phyloP scores from a whole-genome alignment of 2,797 vertebrate species.

The Aulostomus chinensis region DNA sequence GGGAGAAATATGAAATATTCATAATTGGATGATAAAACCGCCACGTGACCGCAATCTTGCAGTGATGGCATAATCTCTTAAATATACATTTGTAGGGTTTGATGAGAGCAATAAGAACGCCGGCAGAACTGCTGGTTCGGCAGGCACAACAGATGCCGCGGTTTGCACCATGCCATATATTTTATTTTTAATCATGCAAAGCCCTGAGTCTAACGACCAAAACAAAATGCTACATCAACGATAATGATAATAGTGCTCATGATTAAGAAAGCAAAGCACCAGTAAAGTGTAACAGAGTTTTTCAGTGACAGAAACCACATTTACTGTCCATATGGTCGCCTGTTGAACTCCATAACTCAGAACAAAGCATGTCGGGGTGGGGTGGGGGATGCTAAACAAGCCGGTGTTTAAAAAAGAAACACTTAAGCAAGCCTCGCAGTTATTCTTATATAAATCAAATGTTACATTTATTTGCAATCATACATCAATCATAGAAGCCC shows the following conservation, averaged over 20 bases:
- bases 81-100: slow-evolving; percentile 69
- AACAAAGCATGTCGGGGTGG: slow-evolving; percentile 54
- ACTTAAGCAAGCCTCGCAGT: slow-evolving; percentile 8
- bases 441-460: slow-evolving; percentile 22
- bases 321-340: slow-evolving; percentile 77
- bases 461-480: slow-evolving; percentile 16
- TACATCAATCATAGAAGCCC: slow-evolving; percentile 20
- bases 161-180: slow-evolving; percentile 68
- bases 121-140: slow-evolving; percentile 63
- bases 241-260: slow-evolving; percentile 76
- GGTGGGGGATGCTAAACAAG: slow-evolving; percentile 32
- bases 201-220: slow-evolving; percentile 74
- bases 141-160: slow-evolving; percentile 67
- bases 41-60: slow-evolving; percentile 46
- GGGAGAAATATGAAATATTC: slow-evolving; percentile 59
- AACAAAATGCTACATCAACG: slow-evolving; percentile 78
- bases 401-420: no score
- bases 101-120: slow-evolving; percentile 68
- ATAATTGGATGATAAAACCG: slow-evolving; percentile 54
- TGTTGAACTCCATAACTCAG: slow-evolving; percentile 75
- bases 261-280: slow-evolving; percentile 78
- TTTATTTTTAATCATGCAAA: slow-evolving; percentile 80
- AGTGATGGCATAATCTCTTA: slow-evolving; percentile 48
- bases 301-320: slow-evolving; percentile 66
- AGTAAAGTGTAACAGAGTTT: slow-evolving; percentile 70